Evolutionary conservation across 2,888 invertebrate genomes (phyloP).

Genomic region (Pseudococcus jackbeardsleyi): DNA sequence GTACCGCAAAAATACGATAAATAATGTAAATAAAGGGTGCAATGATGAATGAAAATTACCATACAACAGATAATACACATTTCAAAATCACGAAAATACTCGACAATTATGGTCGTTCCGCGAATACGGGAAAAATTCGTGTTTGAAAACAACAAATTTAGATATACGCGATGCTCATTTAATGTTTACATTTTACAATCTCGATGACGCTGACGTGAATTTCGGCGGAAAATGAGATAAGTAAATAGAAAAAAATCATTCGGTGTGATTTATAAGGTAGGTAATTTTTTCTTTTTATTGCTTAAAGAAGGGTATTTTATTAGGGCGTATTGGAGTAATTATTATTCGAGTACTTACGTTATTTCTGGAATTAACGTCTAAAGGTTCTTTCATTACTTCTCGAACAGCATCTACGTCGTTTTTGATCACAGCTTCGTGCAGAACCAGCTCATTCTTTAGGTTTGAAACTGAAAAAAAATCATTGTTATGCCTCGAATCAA

Average conservation of each 20-base stretch:
- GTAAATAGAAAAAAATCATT: constrained; percentile 16
- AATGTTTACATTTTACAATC: constrained; percentile 45
- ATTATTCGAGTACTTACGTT: constrained; percentile 74
- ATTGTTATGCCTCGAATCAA: background rate
- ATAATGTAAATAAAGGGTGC: constrained; percentile 32
- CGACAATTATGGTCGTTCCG: background rate
- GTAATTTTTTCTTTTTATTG: background rate
- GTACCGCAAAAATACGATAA: constrained; percentile 25
- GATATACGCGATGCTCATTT: background rate
- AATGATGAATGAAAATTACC: constrained; percentile 42
- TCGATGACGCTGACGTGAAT: constrained; percentile 29
- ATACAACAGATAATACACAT: constrained; percentile 28
- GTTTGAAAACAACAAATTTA: constrained; percentile 15
- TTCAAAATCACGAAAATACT: constrained; percentile 24
- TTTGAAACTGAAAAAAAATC: constrained; percentile 68
- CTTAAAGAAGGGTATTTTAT: background rate
- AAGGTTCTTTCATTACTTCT: constrained; percentile 76
- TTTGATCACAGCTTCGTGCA: constrained; percentile 82
- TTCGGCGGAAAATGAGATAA: constrained; percentile 28
- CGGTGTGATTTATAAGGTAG: background rate
- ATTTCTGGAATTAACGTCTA: constrained; percentile 80
- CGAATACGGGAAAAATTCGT: constrained; percentile 10
- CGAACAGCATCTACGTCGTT: constrained; percentile 79
- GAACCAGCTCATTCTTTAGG: constrained; percentile 78
- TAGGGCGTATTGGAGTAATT: background rate